Base-by-base conservation (phyloP, 2,797 vertebrate genomes). In the Sebastes cheni region DNA sequence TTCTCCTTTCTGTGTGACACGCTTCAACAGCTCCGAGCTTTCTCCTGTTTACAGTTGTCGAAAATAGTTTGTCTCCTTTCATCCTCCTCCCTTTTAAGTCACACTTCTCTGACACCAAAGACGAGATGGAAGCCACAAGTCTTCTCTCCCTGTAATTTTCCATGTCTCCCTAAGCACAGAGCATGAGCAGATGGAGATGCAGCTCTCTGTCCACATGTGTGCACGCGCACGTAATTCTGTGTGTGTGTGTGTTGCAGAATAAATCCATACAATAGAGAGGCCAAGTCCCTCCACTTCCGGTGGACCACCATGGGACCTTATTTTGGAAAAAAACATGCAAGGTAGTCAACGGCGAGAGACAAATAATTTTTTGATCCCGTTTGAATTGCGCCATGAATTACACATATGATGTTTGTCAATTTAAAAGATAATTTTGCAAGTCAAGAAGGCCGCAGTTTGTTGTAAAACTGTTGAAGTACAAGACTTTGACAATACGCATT, bases 71-170 rank as follows among this genome's bases (percentile, higher is more conserved):
- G 80, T 87, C 80, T 89, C 72, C 84, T 89, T 92, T 91, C 75
- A 88, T 92, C 86, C 77, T 64, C 79, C 82, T 86, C 80, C 81
- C 82, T 91, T 93, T 93, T 83, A 91, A 83, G 88, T 93, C 91
- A 88, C 92, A 91, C 88, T 87, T 91, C 85, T 93, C 65, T 83
- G 90, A 92, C 93, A 90, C 82, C 86, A 91, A 90, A 89, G 87
- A 89, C 70, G 84, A 91, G 87, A 92, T 87, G 82, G 85, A 93
- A 92, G 89, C 92, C 91, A 73, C 91, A 93, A 92, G 85, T 82
- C 81, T 89, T 91, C 83, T 86, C 87, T 89, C 87, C 89, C 92
- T 93, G 90, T 94, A 93, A 94, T 92, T 95, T 93, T 90, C 91
- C 89, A 83, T 58, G 89, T 93, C 89, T 93, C 91, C 72, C 74